Percentiles rank a stretch among this genome's conserved stretches.
Conservation (phyloP, 30 jellyfish, hydroid and myxozoan species). For the Cassiopea xamachana region DNA sequence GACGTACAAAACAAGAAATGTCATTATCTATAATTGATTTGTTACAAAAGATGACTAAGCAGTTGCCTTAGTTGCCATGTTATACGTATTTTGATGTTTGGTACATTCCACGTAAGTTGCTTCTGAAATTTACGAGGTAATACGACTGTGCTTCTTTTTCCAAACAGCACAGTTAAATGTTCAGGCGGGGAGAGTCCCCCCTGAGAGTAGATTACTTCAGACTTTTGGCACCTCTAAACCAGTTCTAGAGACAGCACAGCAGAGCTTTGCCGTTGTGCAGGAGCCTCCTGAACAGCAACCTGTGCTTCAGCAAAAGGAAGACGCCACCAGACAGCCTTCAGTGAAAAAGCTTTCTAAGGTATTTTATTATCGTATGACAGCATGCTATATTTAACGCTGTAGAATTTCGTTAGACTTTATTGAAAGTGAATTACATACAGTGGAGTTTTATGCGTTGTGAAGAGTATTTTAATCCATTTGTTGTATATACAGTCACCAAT, state of each 20-base stretch:
- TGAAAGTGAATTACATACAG: no score
- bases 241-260: background rate
- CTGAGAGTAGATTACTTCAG: conserved; percentile 64
- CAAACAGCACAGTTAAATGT: conserved; percentile 14
- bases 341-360: conserved; percentile 16
- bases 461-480: no score
- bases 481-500: no score
- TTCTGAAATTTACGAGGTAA: background rate
- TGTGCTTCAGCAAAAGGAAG: background rate
- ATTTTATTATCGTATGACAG: background rate
- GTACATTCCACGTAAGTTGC: background rate
- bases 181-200: conserved; percentile 62
- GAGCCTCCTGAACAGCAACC: conserved; percentile 3
- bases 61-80: no score
- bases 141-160: background rate
- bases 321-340: background rate
- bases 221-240: background rate
- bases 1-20: no score
- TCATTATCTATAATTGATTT: no score
- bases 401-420: no score
- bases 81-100: no score
- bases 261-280: conserved; percentile 1
- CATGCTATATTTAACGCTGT: no score
- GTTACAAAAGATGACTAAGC: no score
- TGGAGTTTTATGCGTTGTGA: no score